These are phyloP conservation scores for Mechanitis mazaeus DNA, from an alignment of 2,888 invertebrate species.

Conservation along the genomic window DNA sequence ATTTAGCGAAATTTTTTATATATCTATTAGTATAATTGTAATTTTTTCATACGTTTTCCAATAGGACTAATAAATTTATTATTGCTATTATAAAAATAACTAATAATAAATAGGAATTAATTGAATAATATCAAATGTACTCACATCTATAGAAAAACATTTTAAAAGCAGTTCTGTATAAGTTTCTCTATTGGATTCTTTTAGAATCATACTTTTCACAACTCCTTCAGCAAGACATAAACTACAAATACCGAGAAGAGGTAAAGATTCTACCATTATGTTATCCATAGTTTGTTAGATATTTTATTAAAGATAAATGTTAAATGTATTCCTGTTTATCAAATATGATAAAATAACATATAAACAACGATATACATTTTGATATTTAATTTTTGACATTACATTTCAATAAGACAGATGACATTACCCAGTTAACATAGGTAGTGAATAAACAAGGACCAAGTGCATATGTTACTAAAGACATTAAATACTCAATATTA, in stretches of 20 bases:
- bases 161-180: slow-evolving; percentile 58
- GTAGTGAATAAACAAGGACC: too few species aligned
- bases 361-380: too few species aligned
- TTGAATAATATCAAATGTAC: slow-evolving; percentile 34
- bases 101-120: slow-evolving; percentile 5
- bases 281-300: slow-evolving; percentile 29
- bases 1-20: too few species aligned
- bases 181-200: slow-evolving; percentile 42
- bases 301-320: slow-evolving; percentile 5
- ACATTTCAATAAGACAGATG: too few species aligned
- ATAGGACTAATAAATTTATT: not conserved
- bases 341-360: too few species aligned
- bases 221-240: slow-evolving; percentile 61
- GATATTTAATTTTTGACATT: too few species aligned
- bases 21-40: too few species aligned
- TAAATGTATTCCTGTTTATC: not conserved
- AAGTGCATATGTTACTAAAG: too few species aligned
- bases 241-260: slow-evolving; percentile 61
- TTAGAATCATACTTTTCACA: slow-evolving; percentile 61
- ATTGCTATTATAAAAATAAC: not conserved
- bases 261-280: slow-evolving; percentile 61
- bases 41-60: too few species aligned
- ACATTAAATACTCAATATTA: too few species aligned
- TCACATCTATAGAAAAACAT: slow-evolving; percentile 66
- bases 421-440: too few species aligned